Evolutionary conservation across 2,797 vertebrate genomes (phyloP).

Genomic region (Uromys caudimaculatus): DNA sequence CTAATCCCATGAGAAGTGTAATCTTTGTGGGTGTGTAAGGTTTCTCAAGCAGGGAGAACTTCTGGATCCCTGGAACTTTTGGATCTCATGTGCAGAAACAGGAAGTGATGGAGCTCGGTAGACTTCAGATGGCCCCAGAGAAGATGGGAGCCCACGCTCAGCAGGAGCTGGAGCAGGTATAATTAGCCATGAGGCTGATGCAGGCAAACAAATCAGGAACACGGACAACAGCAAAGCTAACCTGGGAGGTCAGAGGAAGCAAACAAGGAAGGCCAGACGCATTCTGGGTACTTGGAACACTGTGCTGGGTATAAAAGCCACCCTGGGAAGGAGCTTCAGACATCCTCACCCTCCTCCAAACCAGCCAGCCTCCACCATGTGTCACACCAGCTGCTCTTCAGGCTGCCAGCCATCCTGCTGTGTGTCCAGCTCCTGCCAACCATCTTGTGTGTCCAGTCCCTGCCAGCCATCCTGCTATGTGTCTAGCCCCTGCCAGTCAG

Average conservation of each 20-base stretch:
- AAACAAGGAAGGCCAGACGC: not conserved
- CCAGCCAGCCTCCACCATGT: not conserved
- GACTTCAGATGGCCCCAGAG: not conserved
- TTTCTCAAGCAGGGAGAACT: not conserved
- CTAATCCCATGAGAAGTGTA: not conserved
- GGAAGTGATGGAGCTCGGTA: not conserved
- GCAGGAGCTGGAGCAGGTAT: not conserved
- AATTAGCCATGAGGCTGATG: not conserved
- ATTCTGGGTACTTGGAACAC: not conserved
- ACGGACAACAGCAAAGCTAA: fast-evolving
- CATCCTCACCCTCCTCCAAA: not conserved
- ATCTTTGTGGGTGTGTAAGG: not conserved
- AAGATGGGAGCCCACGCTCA: not conserved
- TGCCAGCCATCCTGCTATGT: slow-evolving; percentile 11
- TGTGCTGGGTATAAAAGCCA: slow-evolving; percentile 1
- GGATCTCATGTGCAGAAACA: too few species aligned
- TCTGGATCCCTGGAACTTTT: not conserved
- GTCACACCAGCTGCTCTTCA: slow-evolving; percentile 32
- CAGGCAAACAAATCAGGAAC: not conserved
- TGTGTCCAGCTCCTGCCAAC: slow-evolving; percentile 18
- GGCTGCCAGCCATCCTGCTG: not conserved
- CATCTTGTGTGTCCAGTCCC: not conserved
- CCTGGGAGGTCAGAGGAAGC: not conserved
- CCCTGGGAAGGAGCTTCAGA: not conserved
- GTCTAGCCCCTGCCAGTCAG: not conserved